A percentile compares a stretch with the other conserved stretches of the same genome.
Evolutionary conservation across 2,888 invertebrate species (phyloP).

Genomic region (Barypeithes pellucidus): DNA sequence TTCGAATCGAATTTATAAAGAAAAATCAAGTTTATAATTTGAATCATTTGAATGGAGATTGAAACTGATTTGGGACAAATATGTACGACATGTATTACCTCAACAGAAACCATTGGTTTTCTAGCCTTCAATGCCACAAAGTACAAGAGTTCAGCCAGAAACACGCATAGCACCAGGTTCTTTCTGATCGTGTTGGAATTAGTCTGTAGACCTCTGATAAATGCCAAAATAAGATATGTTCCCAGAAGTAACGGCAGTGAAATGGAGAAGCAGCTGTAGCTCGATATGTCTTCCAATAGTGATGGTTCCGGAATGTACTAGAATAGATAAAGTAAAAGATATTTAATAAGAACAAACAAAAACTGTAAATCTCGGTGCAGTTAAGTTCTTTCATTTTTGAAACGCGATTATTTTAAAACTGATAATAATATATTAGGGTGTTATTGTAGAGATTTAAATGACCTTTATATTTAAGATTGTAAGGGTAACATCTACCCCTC

Average conservation of each 20-base stretch:
- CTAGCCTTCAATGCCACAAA: conserved; percentile 90
- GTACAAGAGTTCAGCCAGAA: conserved; percentile 89
- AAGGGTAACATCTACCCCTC: no score
- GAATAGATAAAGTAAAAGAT: conserved; percentile 54
- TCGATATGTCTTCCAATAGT: conserved; percentile 87
- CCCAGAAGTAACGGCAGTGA: conserved; percentile 86
- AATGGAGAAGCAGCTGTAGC: conserved; percentile 90
- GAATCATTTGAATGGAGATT: no score
- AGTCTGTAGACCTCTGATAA: conserved; percentile 87
- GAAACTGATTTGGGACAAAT: no score
- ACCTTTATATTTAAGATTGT: no score
- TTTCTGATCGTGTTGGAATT: conserved; percentile 96
- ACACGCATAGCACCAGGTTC: conserved; percentile 92
- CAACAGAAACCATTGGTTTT: conserved; percentile 85
- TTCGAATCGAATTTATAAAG: no score
- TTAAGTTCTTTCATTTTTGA: no score
- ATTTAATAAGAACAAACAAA: background rate
- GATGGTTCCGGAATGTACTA: conserved; percentile 91
- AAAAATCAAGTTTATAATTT: no score
- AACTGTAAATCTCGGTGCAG: no score
- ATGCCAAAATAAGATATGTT: conserved; percentile 85
- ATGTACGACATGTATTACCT: no score
- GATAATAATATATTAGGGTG: no score
- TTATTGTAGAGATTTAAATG: no score
- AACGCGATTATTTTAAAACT: no score